phyloP scores from a whole-genome alignment of 2,797 vertebrate genomes.

The Strix occidentalis region DNA sequence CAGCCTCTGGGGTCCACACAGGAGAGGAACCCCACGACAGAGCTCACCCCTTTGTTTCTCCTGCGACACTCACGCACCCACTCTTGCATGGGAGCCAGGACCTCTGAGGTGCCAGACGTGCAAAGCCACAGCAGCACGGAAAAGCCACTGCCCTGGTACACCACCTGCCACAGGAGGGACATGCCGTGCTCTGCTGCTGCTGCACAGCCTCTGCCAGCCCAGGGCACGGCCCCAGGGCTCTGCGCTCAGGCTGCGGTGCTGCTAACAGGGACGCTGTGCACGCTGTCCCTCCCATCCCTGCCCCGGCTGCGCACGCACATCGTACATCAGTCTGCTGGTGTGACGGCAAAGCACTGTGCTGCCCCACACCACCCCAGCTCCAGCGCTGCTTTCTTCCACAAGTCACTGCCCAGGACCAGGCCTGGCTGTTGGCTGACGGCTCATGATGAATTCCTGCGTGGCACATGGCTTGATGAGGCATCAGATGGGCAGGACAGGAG shows the following conservation, averaged over 20 bases:
- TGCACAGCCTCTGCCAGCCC: background rate
- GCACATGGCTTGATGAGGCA: background rate
- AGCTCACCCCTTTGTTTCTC: background rate
- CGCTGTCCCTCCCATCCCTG: background rate
- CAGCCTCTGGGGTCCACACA: background rate
- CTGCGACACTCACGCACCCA: background rate
- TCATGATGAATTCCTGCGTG: rapidly evolving
- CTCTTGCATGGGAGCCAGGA: rapidly evolving
- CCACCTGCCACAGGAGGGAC: background rate
- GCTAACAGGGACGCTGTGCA: background rate
- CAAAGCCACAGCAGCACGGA: background rate
- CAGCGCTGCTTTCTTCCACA: background rate
- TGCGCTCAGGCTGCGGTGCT: background rate
- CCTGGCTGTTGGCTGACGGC: background rate
- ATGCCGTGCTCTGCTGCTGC: background rate
- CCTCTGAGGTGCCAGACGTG: background rate
- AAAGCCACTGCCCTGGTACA: background rate
- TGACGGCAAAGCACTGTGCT: too few species aligned
- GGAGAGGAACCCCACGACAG: background rate
- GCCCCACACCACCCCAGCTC: background rate
- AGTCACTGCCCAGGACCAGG: background rate
- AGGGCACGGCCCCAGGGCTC: background rate
- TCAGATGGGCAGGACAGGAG: background rate
- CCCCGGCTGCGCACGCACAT: rapidly evolving
- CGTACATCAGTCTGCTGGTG: background rate